Base-by-base conservation (phyloP, 2,888 invertebrate species). In the Andrena bucephala region DNA sequence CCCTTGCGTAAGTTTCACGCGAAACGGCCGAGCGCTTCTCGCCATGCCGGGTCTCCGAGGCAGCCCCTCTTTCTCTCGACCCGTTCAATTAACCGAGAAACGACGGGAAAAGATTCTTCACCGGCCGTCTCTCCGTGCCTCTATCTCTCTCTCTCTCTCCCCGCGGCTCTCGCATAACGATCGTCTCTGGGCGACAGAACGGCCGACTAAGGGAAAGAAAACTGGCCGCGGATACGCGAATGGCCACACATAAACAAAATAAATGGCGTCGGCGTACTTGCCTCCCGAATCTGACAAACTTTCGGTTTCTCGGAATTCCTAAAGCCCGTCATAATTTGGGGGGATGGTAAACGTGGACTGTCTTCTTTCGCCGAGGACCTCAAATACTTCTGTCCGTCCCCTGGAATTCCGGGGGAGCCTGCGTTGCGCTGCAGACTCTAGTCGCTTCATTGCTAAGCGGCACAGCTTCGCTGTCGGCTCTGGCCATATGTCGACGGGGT, bases 41-140 rank as follows among this genome's bases (percentile, higher is more conserved):
- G 90, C 90, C 90, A 90, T 91, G 90, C 91, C 91, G 91, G 42
- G 91, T 87, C 78, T 74, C n/a, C 50, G 33, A 73, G 67, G 74
- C 66, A 54, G 54, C 50, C 77, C 79, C 60, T 76, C 77, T 76
- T 70, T 63, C 31, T 72, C 50, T 42, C 59, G 68, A 13, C 66
- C 50, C 74, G 36, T 75, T 77, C 54, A 72, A 76, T 84, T 81
- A 54, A 73, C 24, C 67, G 69, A 75, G 63, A 62, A 73, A 81
- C 33, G 59, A 68, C 24, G 7, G 50, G 8, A 36, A 42, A 70
- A 76, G 71, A 20, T 60, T 54, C 27, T 8, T 20, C 4, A 24
- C n/a, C n/a, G 42, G 27, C 13, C 13, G 52, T 54, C n/a, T 10
- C 57, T 13, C 57, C 13, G 1, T 0, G 20, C 20, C 2, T 52